These are phyloP conservation scores for Dryobotodes eremita DNA, from an alignment of 2,888 invertebrate genomes.

Conservation along the genomic window DNA sequence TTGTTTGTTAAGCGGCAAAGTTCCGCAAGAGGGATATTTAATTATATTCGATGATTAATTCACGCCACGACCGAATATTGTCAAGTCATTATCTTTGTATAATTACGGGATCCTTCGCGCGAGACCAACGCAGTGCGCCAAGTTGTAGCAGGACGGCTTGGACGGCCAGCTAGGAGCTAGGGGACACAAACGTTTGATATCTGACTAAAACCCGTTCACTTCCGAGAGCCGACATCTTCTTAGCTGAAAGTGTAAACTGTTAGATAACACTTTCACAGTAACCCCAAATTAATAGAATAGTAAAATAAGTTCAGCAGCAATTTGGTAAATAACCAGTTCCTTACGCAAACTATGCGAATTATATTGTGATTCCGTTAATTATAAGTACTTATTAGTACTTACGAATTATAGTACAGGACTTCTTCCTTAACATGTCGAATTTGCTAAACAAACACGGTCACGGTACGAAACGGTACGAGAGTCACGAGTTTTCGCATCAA, in stretches of 20 bases:
- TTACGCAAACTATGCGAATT: neutral
- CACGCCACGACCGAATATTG: neutral
- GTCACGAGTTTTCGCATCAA: neutral
- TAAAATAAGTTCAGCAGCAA: neutral
- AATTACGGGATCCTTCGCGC: neutral
- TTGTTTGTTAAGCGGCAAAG: conserved; percentile 70
- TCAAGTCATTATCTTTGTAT: neutral
- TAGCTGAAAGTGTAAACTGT: neutral
- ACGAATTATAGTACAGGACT: no score
- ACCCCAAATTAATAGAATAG: neutral
- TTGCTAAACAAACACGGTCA: neutral
- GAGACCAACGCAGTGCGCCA: neutral
- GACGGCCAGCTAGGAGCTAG: neutral
- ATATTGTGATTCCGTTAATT: neutral
- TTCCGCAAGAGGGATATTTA: conserved; percentile 53
- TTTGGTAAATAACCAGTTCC: neutral
- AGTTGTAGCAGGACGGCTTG: neutral
- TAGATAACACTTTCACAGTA: neutral
- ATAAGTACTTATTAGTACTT: no score
- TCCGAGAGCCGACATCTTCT: neutral
- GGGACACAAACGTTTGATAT: neutral
- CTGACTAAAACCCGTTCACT: neutral
- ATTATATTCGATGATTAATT: conserved; percentile 33
- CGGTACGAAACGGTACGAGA: neutral
- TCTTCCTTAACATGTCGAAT: neutral